Percentiles rank a stretch among this genome's conserved stretches.
Evolutionary conservation across 1,140 invertebrate genomes (phyloP).

Genomic region (Trichomalopsis sarcophagae): DNA sequence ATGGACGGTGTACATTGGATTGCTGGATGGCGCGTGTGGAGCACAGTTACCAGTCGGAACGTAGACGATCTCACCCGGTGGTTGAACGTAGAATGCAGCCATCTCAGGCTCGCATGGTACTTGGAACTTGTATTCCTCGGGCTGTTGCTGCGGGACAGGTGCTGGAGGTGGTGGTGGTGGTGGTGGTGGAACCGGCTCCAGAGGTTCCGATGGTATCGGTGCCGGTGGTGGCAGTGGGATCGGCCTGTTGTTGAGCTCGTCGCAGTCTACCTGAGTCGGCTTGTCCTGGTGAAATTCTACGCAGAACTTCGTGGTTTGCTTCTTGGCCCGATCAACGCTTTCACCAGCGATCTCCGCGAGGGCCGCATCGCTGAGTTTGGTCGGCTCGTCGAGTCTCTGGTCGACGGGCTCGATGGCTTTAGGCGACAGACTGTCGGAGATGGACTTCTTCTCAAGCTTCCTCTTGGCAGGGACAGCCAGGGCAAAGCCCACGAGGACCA

Average conservation of each 20-base stretch:
- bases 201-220: not conserved
- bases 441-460: conserved; percentile 22
- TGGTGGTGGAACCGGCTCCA: not conserved
- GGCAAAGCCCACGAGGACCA: not conserved
- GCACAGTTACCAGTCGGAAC: conserved; percentile 41
- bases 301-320: conserved; percentile 56
- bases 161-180: conserved; percentile 19
- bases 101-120: conserved; percentile 37
- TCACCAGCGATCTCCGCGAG: not conserved
- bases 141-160: not conserved
- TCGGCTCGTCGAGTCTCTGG: not conserved
- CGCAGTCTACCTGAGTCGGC: conserved; percentile 46
- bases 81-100: conserved; percentile 26
- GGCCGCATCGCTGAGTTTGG: not conserved
- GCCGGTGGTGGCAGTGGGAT: not conserved
- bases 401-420: conserved; percentile 3
- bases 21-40: not conserved
- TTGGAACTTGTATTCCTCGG: not conserved
- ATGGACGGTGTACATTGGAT: not conserved
- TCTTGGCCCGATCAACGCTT: conserved; percentile 19
- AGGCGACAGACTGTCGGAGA: not conserved
- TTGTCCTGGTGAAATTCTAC: conserved; percentile 52
- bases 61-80: conserved; percentile 21
- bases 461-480: conserved; percentile 28
- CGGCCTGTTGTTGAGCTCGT: conserved; percentile 4